Conservation (phyloP, 1,140 invertebrate species). For the Yoshiicerus persimilis region DNA sequence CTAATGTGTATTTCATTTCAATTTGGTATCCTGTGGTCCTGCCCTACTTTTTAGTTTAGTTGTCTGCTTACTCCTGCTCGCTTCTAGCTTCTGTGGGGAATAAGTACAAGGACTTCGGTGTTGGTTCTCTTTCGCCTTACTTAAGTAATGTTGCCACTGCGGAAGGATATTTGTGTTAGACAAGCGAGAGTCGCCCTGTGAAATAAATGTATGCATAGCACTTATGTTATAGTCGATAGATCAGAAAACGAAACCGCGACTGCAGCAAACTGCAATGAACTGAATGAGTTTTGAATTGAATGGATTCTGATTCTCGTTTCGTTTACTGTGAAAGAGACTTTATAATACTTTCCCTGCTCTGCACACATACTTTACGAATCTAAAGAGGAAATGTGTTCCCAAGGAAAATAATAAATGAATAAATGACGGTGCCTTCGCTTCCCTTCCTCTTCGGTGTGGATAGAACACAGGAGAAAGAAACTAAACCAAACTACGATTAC, state of each 20-base stretch:
- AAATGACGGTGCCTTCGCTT: background rate
- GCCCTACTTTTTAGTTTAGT: background rate
- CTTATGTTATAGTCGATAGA: background rate
- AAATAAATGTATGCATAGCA: background rate
- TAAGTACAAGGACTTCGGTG: background rate
- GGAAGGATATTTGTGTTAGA: background rate
- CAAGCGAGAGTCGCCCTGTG: too few relatives aligned
- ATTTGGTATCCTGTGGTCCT: background rate
- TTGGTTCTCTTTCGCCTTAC: background rate
- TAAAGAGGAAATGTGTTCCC: background rate
- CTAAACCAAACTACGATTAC: background rate
- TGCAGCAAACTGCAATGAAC: background rate
- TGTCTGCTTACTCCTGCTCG: background rate
- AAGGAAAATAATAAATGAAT: constrained; percentile 9
- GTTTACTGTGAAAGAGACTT: background rate
- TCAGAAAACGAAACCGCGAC: background rate
- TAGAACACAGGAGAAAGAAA: background rate
- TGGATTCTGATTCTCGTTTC: background rate
- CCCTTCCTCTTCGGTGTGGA: too few relatives aligned
- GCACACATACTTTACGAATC: background rate
- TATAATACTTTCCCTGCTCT: background rate
- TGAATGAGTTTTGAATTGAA: background rate
- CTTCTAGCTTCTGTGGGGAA: background rate
- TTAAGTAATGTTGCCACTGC: background rate
- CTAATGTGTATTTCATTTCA: constrained; percentile 1